These are phyloP conservation scores for Acrobasis consociella DNA, from an alignment of 2,888 invertebrate genomes.

Conservation along the genomic window DNA sequence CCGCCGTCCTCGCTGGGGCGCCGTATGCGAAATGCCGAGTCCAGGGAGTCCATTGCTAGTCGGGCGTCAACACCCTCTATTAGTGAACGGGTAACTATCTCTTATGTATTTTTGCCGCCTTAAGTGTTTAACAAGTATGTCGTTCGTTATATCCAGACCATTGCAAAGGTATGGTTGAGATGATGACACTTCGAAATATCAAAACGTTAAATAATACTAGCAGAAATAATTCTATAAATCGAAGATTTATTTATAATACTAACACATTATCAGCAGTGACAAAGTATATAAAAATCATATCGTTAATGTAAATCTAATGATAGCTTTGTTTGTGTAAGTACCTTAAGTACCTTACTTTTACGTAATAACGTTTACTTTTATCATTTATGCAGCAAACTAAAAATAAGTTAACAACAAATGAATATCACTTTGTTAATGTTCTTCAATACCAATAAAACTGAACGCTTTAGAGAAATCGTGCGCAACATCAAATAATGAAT, in stretches of 20 bases:
- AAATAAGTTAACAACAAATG: too few species aligned
- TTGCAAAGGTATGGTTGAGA: neutral
- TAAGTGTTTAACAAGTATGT: too few species aligned
- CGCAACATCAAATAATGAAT: conserved; percentile 5
- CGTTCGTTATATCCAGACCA: neutral
- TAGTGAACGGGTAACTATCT: conserved; percentile 70
- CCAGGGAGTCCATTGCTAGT: conserved; percentile 75
- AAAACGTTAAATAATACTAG: too few species aligned
- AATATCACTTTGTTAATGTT: neutral
- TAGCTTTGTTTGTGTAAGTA: too few species aligned
- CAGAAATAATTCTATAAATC: too few species aligned
- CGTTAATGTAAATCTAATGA: too few species aligned
- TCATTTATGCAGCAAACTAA: neutral
- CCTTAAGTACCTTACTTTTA: too few species aligned
- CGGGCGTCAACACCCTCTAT: conserved; percentile 79
- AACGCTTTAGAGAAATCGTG: neutral
- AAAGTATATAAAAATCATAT: too few species aligned
- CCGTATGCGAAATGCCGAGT: conserved; percentile 70
- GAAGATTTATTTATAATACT: too few species aligned
- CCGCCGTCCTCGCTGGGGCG: conserved; percentile 75
- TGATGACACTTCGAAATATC: too few species aligned
- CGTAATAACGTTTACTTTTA: neutral
- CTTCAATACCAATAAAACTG: neutral
- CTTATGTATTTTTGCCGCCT: neutral
- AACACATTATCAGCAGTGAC: too few species aligned